These are phyloP conservation scores for Sipha flava DNA, from an alignment of 1,140 invertebrate species.

Conservation along the genomic window DNA sequence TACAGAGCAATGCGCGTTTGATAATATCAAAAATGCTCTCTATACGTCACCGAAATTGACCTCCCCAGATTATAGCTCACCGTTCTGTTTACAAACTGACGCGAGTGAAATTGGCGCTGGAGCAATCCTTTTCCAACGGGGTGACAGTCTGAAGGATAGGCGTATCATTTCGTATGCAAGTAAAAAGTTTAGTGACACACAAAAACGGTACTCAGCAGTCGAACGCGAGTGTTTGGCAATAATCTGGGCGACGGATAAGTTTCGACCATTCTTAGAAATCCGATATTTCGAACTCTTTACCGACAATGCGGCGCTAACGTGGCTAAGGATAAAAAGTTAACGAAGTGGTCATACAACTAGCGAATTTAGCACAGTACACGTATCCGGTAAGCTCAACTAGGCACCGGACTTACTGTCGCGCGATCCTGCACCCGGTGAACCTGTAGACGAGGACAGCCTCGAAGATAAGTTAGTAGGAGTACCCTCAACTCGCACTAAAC, in stretches of 20 bases:
- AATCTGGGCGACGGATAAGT: too few species aligned
- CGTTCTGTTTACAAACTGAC: not conserved
- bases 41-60: not conserved
- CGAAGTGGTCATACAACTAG: not conserved
- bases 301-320: not conserved
- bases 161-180: too few species aligned
- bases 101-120: not conserved
- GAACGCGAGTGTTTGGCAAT: too few species aligned
- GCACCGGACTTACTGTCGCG: too few species aligned
- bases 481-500: not conserved
- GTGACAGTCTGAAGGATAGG: too few species aligned
- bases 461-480: too few species aligned
- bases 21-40: not conserved
- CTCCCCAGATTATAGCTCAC: not conserved
- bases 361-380: not conserved
- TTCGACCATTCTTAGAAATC: not conserved
- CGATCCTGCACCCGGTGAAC: not conserved
- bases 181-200: too few species aligned
- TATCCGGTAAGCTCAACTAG: not conserved
- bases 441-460: not conserved
- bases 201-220: too few species aligned
- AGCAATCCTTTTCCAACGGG: too few species aligned
- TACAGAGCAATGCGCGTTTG: not conserved
- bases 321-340: not conserved
- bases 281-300: not conserved